phyloP scores from a whole-genome alignment of 2,888 invertebrate species.

The Leucoma salicis region DNA sequence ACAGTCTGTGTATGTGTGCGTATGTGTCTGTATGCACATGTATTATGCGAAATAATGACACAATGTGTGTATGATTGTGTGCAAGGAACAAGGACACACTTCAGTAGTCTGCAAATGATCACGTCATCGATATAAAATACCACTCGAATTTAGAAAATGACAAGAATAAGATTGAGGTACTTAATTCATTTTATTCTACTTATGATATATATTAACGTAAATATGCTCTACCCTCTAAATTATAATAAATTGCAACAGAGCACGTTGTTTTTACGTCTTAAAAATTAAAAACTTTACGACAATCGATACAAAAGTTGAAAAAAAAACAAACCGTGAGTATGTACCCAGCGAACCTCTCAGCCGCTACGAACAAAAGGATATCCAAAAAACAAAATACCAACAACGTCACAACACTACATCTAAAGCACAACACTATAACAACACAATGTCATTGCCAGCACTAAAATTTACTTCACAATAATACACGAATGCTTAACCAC shows the following conservation, averaged over 20 bases:
- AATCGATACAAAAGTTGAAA: slow-evolving; percentile 27
- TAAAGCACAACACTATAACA: slow-evolving; percentile 37
- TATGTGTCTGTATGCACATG: not conserved
- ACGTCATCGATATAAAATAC: slow-evolving; percentile 7
- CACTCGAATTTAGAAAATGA: not conserved
- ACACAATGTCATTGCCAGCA: slow-evolving; percentile 42
- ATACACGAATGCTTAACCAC: slow-evolving; percentile 42
- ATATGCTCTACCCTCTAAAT: slow-evolving; percentile 2
- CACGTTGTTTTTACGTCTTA: not conserved
- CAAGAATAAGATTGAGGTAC: not conserved
- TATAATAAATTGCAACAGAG: not conserved
- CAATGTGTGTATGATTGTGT: slow-evolving; percentile 1
- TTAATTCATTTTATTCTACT: no score
- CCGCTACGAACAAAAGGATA: slow-evolving; percentile 49
- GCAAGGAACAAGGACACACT: slow-evolving; percentile 8
- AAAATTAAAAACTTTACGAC: slow-evolving; percentile 24
- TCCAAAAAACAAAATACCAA: slow-evolving; percentile 46
- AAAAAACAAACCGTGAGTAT: slow-evolving; percentile 37
- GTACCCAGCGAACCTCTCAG: slow-evolving; percentile 31
- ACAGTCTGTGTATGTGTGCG: slow-evolving; percentile 2
- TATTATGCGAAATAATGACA: no score
- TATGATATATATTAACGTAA: no score
- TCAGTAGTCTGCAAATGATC: slow-evolving; percentile 12
- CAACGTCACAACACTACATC: slow-evolving; percentile 46
- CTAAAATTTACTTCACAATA: slow-evolving; percentile 25